A percentile compares a stretch with the other conserved stretches of the same genome.
These are phyloP conservation scores for Gulo gulo DNA, from an alignment of 2,113 vertebrate species.

Conservation along the genomic window DNA sequence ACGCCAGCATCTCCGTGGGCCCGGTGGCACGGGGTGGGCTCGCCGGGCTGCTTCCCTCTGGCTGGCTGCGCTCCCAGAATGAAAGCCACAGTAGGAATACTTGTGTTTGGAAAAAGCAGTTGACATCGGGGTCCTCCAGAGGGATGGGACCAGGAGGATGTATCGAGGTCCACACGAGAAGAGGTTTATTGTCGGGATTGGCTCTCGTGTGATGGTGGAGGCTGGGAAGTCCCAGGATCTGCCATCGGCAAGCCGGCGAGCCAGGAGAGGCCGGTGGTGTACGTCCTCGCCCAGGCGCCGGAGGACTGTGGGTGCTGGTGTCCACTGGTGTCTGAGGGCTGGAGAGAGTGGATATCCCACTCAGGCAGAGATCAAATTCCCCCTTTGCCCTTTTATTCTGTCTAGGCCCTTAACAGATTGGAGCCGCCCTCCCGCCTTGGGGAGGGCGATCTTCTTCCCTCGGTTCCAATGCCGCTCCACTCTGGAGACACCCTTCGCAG, in stretches of 20 bases:
- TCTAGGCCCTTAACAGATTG: neutral
- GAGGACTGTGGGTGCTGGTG: accelerated
- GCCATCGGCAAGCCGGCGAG: accelerated
- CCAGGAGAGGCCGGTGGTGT: neutral
- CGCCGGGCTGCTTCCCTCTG: accelerated
- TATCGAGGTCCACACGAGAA: accelerated
- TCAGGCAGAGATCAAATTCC: accelerated
- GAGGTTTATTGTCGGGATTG: accelerated
- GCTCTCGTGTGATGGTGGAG: accelerated
- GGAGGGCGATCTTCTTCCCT: accelerated
- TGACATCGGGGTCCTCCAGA: neutral
- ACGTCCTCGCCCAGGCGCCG: accelerated
- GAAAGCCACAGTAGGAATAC: accelerated
- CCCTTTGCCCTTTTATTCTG: neutral
- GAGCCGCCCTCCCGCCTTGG: accelerated
- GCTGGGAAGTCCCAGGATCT: neutral
- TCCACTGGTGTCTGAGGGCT: neutral
- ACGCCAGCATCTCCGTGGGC: accelerated
- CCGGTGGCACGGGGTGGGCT: accelerated
- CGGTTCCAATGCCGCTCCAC: accelerated
- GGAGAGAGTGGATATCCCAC: neutral
- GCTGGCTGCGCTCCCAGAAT: accelerated
- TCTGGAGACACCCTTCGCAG: neutral
- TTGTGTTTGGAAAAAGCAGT: too few species aligned
- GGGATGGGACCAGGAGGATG: accelerated